Evolutionary conservation across 2,888 invertebrate genomes (phyloP).

Genomic region (Aphodius sticticus): DNA sequence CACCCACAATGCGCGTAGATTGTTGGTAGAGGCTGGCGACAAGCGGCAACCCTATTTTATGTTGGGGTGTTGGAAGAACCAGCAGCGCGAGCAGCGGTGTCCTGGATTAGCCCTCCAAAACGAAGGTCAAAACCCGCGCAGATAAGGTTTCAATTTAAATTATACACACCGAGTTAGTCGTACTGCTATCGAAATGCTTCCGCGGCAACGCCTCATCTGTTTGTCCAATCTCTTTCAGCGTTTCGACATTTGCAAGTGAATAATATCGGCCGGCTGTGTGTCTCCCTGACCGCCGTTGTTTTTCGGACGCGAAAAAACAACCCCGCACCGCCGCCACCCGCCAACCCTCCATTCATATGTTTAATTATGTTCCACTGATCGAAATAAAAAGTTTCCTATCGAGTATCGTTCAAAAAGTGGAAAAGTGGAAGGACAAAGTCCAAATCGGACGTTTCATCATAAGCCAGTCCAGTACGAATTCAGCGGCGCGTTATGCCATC

Average conservation of each 20-base stretch:
- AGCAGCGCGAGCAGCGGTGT: background rate
- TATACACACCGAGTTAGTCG: constrained; percentile 44
- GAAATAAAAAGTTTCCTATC: background rate
- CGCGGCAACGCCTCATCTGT: constrained; percentile 22
- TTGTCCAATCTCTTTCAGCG: constrained; percentile 26
- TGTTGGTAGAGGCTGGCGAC: background rate
- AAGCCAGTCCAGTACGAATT: too few species aligned
- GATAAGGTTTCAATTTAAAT: constrained; percentile 56
- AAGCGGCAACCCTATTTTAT: background rate
- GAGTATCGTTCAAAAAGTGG: too few species aligned
- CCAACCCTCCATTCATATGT: background rate
- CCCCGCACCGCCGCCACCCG: background rate
- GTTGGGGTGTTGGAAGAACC: background rate
- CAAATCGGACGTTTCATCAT: too few species aligned
- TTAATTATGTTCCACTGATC: background rate
- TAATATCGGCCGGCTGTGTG: constrained; percentile 16
- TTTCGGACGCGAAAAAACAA: background rate
- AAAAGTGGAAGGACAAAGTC: too few species aligned
- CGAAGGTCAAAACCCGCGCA: constrained; percentile 49
- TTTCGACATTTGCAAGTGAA: constrained; percentile 20
- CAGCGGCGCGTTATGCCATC: too few species aligned
- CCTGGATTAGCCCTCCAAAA: background rate
- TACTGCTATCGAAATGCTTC: constrained; percentile 7
- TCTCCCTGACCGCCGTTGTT: background rate
- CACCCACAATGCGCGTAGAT: background rate